phyloP scores from a whole-genome alignment of 2,888 invertebrate genomes.

The Electrophaes corylata region DNA sequence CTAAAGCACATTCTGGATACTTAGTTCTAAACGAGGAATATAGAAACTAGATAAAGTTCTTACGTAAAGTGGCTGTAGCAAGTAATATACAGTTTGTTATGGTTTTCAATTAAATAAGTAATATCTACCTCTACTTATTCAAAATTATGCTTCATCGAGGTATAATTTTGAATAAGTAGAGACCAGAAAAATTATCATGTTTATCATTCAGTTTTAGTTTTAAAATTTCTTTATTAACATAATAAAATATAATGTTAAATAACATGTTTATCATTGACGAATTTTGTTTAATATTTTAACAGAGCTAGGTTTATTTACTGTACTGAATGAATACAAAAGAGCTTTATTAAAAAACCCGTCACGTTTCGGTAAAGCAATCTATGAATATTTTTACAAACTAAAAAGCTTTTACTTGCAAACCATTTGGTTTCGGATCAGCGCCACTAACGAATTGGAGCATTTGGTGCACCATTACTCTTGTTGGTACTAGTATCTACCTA shows the following conservation, averaged over 20 bases:
- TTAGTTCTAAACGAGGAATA: neutral
- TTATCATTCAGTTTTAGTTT: too few relatives aligned
- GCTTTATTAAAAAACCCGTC: neutral
- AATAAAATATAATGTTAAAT: too few relatives aligned
- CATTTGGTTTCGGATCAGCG: too few relatives aligned
- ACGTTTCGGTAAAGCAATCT: neutral
- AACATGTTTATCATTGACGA: too few relatives aligned
- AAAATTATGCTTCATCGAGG: too few relatives aligned
- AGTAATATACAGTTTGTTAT: neutral
- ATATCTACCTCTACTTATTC: too few relatives aligned
- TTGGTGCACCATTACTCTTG: too few relatives aligned
- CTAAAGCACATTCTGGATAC: neutral
- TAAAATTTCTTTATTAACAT: too few relatives aligned
- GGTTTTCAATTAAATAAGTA: neutral
- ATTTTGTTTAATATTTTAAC: too few relatives aligned
- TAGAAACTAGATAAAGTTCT: neutral
- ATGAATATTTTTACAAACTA: constrained; percentile 8
- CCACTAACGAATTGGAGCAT: neutral
- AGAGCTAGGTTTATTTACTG: neutral
- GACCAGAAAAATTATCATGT: too few relatives aligned
- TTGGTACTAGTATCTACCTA: too few relatives aligned
- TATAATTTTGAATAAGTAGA: too few relatives aligned
- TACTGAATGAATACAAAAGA: neutral
- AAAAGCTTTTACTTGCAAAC: constrained; percentile 4
- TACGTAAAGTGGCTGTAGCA: neutral